Base-by-base conservation (phyloP, 2,888 invertebrate genomes). In the Hyposoter dolosus region DNA sequence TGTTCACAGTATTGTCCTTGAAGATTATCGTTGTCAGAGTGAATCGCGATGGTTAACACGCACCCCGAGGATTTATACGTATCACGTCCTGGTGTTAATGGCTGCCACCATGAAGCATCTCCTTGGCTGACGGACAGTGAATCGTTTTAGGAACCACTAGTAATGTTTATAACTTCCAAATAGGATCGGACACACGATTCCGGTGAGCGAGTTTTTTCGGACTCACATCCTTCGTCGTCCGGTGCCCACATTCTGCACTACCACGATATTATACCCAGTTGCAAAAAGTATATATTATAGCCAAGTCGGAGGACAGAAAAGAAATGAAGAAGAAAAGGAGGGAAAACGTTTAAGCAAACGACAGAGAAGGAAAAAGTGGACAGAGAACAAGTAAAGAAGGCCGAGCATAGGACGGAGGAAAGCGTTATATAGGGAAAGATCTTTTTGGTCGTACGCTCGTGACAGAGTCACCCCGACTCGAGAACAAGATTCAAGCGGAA, bases 401-500 rank as follows among this genome's bases (percentile, higher is more conserved):
- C 65, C 53, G 81, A 80, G 65, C 80, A 68, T 53, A 75, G 63
- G 28, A 71, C 23, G 78, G 81, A 47, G 74, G 32, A 65, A 72
- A 23, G 56, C 65, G 47, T 43, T 43, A 3, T 28, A 28, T 28
- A 66, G 86, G 81, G 72, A 78, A 81, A 86, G 89, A 92, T 92
- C 92, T 92, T 93, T 92, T 91, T 90, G 90, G 91, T 90, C 89
- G 90, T 88, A 89, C 90, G 87, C 87, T 85, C 77, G 82, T 72
- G 87, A 80, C 82, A 79, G 82, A 82, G 78, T 81, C 80, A 71
- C 75, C 76, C 78, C 90, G 90, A 91, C 90, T 92, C 91, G 92
- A 92, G 93, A 93, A 93, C 92, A 93, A 93, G 93, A 93, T 93
- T 93, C 93, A 91, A 92, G 93, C 93, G 93, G 92, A 93, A 93